Conservation (phyloP, 2,888 invertebrate genomes). For the Anodontia alba region DNA sequence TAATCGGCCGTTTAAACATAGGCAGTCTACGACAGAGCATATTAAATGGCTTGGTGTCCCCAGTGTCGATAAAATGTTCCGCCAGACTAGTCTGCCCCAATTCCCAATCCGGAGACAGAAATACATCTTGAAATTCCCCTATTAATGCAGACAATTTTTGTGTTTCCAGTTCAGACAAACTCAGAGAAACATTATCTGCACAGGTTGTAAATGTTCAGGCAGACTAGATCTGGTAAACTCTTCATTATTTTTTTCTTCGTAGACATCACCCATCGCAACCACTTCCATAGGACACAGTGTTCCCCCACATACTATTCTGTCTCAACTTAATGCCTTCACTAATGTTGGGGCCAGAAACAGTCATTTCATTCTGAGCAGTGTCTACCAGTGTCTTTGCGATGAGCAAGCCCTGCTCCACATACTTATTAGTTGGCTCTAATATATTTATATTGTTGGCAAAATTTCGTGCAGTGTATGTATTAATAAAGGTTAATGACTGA, state of each 20-base stretch:
- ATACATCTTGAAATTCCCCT: not conserved
- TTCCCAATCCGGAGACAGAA: not conserved
- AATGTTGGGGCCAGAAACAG: not conserved
- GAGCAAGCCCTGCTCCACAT: not conserved
- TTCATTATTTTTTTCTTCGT: not conserved
- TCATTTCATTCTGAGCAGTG: not conserved
- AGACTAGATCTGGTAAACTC: not conserved
- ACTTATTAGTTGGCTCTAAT: not conserved
- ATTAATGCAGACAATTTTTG: not conserved
- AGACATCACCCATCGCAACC: not conserved
- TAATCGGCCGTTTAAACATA: not conserved
- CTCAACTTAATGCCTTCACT: not conserved
- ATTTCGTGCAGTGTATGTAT: not conserved
- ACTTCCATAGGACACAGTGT: not conserved
- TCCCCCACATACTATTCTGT: not conserved
- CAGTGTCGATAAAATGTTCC: not conserved
- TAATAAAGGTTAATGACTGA: not conserved
- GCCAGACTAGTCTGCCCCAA: not conserved
- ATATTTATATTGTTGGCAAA: not conserved
- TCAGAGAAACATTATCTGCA: not conserved
- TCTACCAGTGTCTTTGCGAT: not conserved
- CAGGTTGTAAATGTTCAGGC: not conserved
- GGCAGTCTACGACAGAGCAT: not conserved
- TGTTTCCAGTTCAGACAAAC: not conserved
- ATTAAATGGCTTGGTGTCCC: not conserved